Evolutionary conservation across 2,113 vertebrate species (phyloP).

Genomic region (Entelurus aequoreus): DNA sequence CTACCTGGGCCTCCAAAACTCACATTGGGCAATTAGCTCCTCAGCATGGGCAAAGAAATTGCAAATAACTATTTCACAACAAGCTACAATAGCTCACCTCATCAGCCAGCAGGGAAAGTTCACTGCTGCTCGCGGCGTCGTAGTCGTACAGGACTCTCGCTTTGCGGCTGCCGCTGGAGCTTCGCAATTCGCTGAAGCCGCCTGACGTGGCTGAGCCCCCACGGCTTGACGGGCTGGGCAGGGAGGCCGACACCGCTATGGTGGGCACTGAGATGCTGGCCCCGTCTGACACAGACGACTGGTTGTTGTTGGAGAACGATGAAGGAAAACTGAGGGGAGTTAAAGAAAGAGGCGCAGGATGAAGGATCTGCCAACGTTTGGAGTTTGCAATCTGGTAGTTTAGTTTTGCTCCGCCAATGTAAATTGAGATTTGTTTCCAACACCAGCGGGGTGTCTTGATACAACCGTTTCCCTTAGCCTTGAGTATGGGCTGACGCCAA

Average conservation of each 20-base stretch:
- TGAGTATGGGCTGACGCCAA: no score
- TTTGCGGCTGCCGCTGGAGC: constrained; percentile 83
- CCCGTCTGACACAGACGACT: constrained; percentile 71
- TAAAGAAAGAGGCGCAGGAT: background rate
- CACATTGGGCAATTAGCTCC: background rate
- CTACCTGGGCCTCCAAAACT: no score
- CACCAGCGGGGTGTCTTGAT: no score
- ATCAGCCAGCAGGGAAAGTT: constrained; percentile 93
- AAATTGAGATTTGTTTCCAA: no score
- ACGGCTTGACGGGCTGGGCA: constrained; percentile 74
- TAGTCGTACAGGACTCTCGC: constrained; percentile 97
- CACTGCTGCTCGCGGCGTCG: constrained; percentile 91
- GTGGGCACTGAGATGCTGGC: constrained; percentile 78
- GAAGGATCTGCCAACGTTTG: background rate
- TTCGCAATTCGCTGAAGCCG: constrained; percentile 81
- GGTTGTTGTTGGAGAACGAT: constrained; percentile 91
- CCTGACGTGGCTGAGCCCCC: constrained; percentile 64
- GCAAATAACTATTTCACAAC: background rate
- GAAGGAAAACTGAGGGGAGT: constrained; percentile 83
- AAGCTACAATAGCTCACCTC: constrained; percentile 76
- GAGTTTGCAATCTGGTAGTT: no score
- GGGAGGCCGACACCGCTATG: constrained; percentile 74
- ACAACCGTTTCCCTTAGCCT: no score
- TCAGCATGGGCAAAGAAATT: background rate
- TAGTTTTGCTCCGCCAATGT: no score